These are phyloP conservation scores for Coleophora flavipennella DNA, from an alignment of 2,888 invertebrate genomes.

Conservation along the genomic window DNA sequence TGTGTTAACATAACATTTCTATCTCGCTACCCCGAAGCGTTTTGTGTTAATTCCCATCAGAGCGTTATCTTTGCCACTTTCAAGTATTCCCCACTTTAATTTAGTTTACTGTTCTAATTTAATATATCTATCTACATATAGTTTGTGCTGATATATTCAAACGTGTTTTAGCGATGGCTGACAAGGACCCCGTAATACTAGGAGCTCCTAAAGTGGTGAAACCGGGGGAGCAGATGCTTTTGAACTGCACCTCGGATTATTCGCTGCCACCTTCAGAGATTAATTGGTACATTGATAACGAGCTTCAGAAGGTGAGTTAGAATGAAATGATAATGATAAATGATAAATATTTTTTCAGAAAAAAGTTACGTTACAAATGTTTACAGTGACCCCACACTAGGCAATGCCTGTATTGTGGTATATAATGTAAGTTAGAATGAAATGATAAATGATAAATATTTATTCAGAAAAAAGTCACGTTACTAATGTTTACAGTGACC, in stretches of 20 bases:
- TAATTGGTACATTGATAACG: slow-evolving; percentile 64
- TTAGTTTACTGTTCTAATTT: slow-evolving; percentile 5
- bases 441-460: no score
- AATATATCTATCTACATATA: background rate
- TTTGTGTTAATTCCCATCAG: slow-evolving; percentile 25
- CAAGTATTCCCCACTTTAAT: slow-evolving; percentile 7
- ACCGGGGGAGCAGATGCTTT: slow-evolving; percentile 57
- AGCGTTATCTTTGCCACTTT: slow-evolving; percentile 17
- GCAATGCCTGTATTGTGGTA: no score
- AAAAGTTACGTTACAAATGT: no score
- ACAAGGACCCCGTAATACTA: slow-evolving; percentile 53
- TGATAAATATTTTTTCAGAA: no score
- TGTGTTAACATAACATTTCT: background rate
- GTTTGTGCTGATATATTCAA: slow-evolving; percentile 1
- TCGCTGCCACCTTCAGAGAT: slow-evolving; percentile 62
- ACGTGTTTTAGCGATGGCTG: slow-evolving; percentile 51
- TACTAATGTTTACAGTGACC: no score
- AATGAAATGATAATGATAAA: no score
- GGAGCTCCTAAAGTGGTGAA: slow-evolving; percentile 57
- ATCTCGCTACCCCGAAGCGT: slow-evolving; percentile 17
- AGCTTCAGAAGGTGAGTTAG: slow-evolving; percentile 51
- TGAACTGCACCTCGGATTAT: slow-evolving; percentile 62
- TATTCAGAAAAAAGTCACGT: no score
- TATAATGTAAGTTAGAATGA: no score
- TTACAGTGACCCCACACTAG: no score